Percentiles rank a stretch among this genome's conserved stretches.
These are phyloP conservation scores for Nannoperca obscura DNA, from an alignment of 2,797 vertebrate species.

Conservation along the genomic window DNA sequence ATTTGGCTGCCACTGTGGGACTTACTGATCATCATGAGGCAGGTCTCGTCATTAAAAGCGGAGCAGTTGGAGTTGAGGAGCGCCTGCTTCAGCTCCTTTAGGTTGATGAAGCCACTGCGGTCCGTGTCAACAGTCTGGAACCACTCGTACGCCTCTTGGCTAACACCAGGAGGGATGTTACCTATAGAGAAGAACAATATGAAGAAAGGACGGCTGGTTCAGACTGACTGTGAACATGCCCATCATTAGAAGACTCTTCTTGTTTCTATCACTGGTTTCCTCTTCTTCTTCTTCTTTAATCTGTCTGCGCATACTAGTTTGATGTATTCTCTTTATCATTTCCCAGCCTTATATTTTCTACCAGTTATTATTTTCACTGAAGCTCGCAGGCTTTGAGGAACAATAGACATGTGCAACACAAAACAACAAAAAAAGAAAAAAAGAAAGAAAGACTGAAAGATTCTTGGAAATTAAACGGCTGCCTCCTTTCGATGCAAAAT, in stretches of 20 bases:
- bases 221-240: constrained; percentile 26
- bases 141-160: constrained; percentile 93
- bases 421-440: not conserved
- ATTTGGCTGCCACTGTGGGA: constrained; percentile 21
- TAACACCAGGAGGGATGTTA: constrained; percentile 87
- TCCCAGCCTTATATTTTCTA: constrained; percentile 4
- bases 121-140: constrained; percentile 92
- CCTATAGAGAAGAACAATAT: constrained; percentile 74
- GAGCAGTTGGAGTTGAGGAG: constrained; percentile 97
- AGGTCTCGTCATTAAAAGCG: constrained; percentile 93
- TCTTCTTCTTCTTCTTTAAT: constrained; percentile 13
- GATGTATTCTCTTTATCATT: constrained; percentile 43
- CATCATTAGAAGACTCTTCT: not conserved
- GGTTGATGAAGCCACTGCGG: constrained; percentile 91
- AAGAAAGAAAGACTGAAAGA: not conserved
- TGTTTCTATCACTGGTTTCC: constrained; percentile 10
- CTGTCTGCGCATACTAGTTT: not conserved
- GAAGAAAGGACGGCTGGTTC: not conserved
- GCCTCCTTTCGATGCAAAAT: constrained; percentile 23
- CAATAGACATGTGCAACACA: too few species aligned
- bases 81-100: constrained; percentile 95
- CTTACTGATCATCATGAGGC: constrained; percentile 98
- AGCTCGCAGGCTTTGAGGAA: constrained; percentile 27
- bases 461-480: constrained; percentile 42
- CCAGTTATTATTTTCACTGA: constrained; percentile 33